Conservation (phyloP, 2,113 vertebrate species). For the Herpetotheres cachinnans region DNA sequence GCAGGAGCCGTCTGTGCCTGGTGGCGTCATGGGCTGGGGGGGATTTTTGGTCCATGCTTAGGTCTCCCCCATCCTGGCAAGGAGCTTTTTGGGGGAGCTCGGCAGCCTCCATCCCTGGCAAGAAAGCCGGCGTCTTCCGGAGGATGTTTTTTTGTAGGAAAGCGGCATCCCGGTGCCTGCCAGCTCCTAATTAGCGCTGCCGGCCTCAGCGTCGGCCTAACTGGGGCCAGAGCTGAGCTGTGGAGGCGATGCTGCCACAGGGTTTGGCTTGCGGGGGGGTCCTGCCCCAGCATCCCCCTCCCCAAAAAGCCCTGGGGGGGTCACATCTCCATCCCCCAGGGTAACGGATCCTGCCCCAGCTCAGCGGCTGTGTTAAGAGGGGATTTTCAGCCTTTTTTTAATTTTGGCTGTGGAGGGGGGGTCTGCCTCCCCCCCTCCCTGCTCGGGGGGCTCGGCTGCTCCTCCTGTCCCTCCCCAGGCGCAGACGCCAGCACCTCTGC, state of each 20-base stretch:
- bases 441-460: background rate
- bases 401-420: background rate
- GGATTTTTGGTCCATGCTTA: rapidly evolving
- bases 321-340: background rate
- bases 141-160: background rate
- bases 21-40: no score
- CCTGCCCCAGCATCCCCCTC: background rate
- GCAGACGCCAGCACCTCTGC: background rate
- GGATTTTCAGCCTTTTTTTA: background rate
- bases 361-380: background rate
- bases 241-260: background rate
- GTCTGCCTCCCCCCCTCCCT: background rate
- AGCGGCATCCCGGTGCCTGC: background rate
- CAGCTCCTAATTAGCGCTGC: background rate
- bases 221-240: background rate
- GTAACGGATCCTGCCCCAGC: background rate
- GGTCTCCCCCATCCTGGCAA: background rate
- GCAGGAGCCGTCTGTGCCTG: background rate
- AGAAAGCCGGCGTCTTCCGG: background rate
- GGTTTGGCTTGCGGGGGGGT: background rate
- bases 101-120: background rate
- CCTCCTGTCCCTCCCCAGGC: background rate
- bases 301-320: background rate
- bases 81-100: background rate
- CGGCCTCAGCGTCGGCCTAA: background rate